Evolutionary conservation across 2,113 vertebrate species (phyloP), one percentile per base, ranked within the genome.

Genomic region (Pongo abelii): DNA sequence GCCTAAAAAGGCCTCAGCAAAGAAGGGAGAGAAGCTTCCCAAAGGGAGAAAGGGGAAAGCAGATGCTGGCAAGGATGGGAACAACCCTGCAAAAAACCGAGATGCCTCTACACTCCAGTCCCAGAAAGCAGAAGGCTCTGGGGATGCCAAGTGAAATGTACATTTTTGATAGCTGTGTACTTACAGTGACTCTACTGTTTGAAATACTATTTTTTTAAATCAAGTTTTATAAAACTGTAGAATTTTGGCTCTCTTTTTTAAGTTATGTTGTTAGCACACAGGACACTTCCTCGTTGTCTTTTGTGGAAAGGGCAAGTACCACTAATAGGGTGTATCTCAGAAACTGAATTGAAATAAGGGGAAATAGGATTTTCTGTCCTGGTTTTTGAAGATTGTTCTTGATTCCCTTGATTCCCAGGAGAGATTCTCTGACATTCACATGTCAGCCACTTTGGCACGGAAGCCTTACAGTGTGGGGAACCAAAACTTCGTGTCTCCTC

Each of bases 81-180:
- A 98, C 98, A 99, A 99, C 96, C 98, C 99, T 94, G 98, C 99
- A 97, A 99, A 99, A 98, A 99, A 99, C 22, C 99, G 99, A 97
- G 99, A 99, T 96, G 98, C 98, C 99, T 99, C 99, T 98, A 98
- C 99, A 98, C 99, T 99, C 98, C 99, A 99, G 99, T 99, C 99
- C 80, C 89, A 96, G 96, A 90, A 81, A 61, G 93, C 74, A 16
- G 97, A 90, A 93, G 67, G 90, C 89, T 5, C 67, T 3, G 80
- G 75, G 16, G 93, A 97, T 16, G 70, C 92, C 86, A 94, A 93
- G 81, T 93, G 85, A 97, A 59, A 75, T 9, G 8, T 70, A 25
- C 22, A 3, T 59, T 67, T 77, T 78, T 40, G 52, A n/a, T 40
- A 46, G 91, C 27, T 74, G 40, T 40, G 50, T 77, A 35, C 72